A percentile compares a stretch with the other conserved stretches of the same genome.
Conservation (phyloP, 2,113 vertebrate genomes). For the Sprattus sprattus region DNA sequence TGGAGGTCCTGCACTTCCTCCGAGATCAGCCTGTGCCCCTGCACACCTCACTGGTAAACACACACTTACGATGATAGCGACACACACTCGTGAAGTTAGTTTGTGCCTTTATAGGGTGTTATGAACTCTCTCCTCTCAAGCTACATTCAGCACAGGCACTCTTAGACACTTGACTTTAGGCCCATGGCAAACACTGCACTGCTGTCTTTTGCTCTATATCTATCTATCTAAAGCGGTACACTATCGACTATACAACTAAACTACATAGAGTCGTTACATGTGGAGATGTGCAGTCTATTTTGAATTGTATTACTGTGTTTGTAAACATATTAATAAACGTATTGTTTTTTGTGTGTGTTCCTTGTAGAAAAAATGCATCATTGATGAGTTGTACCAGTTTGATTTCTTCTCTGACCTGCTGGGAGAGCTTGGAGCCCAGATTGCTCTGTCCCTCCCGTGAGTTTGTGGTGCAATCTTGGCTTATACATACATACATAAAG, state of each 20-base stretch:
- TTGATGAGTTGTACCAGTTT: constrained; percentile 61
- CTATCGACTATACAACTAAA: too few relatives aligned
- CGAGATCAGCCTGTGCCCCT: constrained; percentile 63
- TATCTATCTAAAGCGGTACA: too few relatives aligned
- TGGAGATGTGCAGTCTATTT: too few relatives aligned
- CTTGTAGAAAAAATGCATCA: constrained; percentile 72
- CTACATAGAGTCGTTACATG: not conserved
- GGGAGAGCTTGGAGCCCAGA: constrained; percentile 65
- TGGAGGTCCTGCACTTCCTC: constrained; percentile 61
- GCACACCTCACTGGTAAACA: constrained; percentile 69
- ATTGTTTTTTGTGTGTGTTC: constrained; percentile 6
- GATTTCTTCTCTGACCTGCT: constrained; percentile 68
- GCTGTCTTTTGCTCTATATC: not conserved
- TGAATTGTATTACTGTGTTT: not conserved
- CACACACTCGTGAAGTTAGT: too few relatives aligned
- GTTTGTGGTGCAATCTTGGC: constrained; percentile 43
- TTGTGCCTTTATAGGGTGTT: too few relatives aligned
- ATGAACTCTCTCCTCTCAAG: too few relatives aligned
- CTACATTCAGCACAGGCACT: too few relatives aligned
- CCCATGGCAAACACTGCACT: not conserved
- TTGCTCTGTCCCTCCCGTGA: constrained; percentile 73
- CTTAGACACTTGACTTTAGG: too few relatives aligned
- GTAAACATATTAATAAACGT: not conserved
- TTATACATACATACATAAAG: not conserved
- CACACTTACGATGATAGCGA: too few relatives aligned